These are phyloP conservation scores for Lerema accius DNA, from an alignment of 1,140 invertebrate species.

Conservation along the genomic window DNA sequence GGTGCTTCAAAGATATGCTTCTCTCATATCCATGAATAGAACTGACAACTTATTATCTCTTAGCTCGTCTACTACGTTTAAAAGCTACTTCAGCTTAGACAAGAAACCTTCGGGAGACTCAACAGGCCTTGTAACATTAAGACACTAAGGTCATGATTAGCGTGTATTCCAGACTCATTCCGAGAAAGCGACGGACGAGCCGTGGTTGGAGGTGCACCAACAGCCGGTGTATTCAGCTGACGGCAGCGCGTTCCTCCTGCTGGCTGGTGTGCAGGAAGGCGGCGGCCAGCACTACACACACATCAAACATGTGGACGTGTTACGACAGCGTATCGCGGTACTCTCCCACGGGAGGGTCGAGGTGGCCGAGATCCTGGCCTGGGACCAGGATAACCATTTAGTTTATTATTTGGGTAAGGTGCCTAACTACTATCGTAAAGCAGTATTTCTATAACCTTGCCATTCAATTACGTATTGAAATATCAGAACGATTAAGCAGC, in stretches of 20 bases:
- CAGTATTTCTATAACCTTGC: no score
- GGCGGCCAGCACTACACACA: constrained; percentile 92
- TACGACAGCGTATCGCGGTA: constrained; percentile 92
- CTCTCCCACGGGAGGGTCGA: constrained; percentile 94
- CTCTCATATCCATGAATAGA: no score
- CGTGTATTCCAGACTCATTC: constrained; percentile 86
- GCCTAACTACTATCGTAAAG: no score
- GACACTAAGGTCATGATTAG: constrained; percentile 13
- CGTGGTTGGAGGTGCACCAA: constrained; percentile 93
- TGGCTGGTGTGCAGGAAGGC: constrained; percentile 92
- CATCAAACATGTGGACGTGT: constrained; percentile 92
- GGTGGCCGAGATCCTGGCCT: constrained; percentile 91
- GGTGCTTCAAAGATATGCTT: no score
- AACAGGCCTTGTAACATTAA: no score
- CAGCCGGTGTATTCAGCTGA: constrained; percentile 92
- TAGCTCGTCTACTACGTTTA: no score
- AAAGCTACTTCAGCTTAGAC: no score
- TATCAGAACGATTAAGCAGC: no score
- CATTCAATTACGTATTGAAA: no score
- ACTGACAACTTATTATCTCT: no score
- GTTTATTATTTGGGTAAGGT: constrained; percentile 91
- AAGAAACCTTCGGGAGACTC: no score
- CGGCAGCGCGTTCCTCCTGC: constrained; percentile 92
- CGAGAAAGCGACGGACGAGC: constrained; percentile 90
- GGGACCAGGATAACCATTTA: constrained; percentile 91